Evolutionary conservation across 2,888 invertebrate species (phyloP).

Genomic region (Orchestes rusci): DNA sequence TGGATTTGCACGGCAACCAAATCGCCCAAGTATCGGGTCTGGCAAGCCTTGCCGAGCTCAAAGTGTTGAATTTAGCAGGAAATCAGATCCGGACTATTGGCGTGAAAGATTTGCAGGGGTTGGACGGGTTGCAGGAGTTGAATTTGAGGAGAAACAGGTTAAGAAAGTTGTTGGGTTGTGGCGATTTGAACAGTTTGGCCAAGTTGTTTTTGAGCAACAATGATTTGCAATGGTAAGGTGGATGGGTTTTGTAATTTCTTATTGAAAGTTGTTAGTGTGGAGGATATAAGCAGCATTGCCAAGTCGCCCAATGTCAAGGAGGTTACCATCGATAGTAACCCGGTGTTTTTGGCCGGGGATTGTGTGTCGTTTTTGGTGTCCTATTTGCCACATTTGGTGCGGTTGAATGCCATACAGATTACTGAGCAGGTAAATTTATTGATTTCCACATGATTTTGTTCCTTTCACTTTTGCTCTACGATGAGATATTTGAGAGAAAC

Average conservation of each 20-base stretch:
- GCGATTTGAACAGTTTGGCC: slow-evolving; percentile 65
- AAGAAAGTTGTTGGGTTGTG: slow-evolving; percentile 72
- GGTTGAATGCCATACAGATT: slow-evolving; percentile 71
- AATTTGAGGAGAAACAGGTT: slow-evolving; percentile 84
- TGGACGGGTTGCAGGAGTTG: slow-evolving; percentile 73
- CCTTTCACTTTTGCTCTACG: too few relatives aligned
- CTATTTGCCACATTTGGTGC: slow-evolving; percentile 64
- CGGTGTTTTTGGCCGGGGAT: slow-evolving; percentile 71
- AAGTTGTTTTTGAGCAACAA: slow-evolving; percentile 80
- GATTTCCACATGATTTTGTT: too few relatives aligned
- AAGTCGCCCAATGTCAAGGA: slow-evolving; percentile 72
- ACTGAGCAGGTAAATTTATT: slow-evolving; percentile 55
- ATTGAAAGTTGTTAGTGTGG: slow-evolving; percentile 52
- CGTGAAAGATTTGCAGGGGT: slow-evolving; percentile 68
- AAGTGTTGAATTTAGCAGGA: slow-evolving; percentile 88
- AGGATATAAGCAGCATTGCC: slow-evolving; percentile 77
- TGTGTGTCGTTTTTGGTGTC: slow-evolving; percentile 77
- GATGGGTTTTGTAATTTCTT: slow-evolving; percentile 1
- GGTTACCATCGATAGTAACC: slow-evolving; percentile 81
- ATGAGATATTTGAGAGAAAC: too few relatives aligned
- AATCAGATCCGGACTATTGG: slow-evolving; percentile 78
- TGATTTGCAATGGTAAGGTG: slow-evolving; percentile 54
- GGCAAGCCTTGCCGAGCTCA: slow-evolving; percentile 62
- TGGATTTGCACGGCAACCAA: slow-evolving; percentile 91
- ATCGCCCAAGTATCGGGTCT: slow-evolving; percentile 64